Conservation (phyloP, 2,797 vertebrate genomes). For the Sebastes trivittatus region DNA sequence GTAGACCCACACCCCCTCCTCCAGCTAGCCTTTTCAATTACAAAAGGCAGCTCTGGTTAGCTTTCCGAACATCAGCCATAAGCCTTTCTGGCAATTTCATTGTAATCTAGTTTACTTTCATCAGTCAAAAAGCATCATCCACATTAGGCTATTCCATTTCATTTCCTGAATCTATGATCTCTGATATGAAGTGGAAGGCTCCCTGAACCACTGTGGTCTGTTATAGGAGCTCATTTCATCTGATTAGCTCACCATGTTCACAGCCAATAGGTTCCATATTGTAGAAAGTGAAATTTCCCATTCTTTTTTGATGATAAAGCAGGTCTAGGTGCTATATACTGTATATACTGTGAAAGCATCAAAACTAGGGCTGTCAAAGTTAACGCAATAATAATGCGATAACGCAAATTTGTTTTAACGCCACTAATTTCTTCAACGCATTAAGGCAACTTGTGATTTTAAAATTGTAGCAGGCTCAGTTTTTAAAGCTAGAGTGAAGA, state of each 20-base stretch:
- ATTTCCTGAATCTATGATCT: conserved; percentile 28
- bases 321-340: too few species aligned
- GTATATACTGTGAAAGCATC: too few species aligned
- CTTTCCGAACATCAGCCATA: neutral
- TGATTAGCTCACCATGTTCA: conserved; percentile 35
- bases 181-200: conserved; percentile 22
- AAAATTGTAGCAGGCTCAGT: too few species aligned
- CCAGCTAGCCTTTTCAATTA: conserved; percentile 24
- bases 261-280: neutral
- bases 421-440: too few species aligned
- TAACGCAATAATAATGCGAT: too few species aligned
- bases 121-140: conserved; percentile 35
- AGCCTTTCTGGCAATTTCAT: conserved; percentile 29
- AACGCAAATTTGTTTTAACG: too few species aligned
- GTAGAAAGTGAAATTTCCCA: too few species aligned
- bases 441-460: too few species aligned
- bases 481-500: too few species aligned
- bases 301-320: too few species aligned
- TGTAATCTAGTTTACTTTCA: conserved; percentile 49
- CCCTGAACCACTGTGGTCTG: neutral
- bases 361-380: too few species aligned
- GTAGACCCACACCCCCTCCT: neutral
- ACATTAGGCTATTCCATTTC: conserved; percentile 26
- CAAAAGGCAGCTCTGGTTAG: conserved; percentile 14
- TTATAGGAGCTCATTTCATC: conserved; percentile 29